Base-by-base conservation (phyloP, 2,888 invertebrate genomes). In the Synanthedon tipuliformis region DNA sequence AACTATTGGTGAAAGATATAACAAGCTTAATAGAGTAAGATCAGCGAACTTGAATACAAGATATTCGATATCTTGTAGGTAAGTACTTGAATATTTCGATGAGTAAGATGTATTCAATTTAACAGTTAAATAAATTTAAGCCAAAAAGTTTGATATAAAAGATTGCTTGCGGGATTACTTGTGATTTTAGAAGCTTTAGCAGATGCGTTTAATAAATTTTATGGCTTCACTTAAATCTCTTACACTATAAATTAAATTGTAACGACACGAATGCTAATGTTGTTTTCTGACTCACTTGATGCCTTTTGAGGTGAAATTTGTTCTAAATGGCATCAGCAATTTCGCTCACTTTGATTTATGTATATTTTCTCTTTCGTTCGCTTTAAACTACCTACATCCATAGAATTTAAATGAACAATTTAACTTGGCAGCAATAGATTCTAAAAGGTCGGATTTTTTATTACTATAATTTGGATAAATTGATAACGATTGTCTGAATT, bases 181-280 rank as follows among this genome's bases (percentile, higher is more conserved):
- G 65, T 67, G 67, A 70, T 69, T 68, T 69, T 64, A 69, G 60
- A 12, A 63, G 68, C 34, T 34, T 34, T 34, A 34, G 34, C 34
- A 34, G 64, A 69, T 65, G 66, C 68, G 65, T 66, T 66, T 65
- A 64, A 65, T 67, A 67, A 65, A 66, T 67, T 66, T 59, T 57
- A 54, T 55, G 60, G 61, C 59, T 55, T 57, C 63, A 57, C 58
- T 55, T 60, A 58, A 61, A 63, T 55, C 62, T 58, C 58, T 56
- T 57, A 67, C 66, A 68, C n/a, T n/a, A n/a, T 73, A 71, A 71
- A 73, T 73, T 71, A 69, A 71, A 69, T 65, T 57, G 65, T 66
- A 69, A 69, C 66, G 71, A 68, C 68, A 67, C 66, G 68, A 65
- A 69, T 66, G 62, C 64, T 68, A 68, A 73, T 67, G 65, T 59